Evolutionary conservation across 2,113 vertebrate genomes (phyloP).

Genomic region (Narcine bancroftii): DNA sequence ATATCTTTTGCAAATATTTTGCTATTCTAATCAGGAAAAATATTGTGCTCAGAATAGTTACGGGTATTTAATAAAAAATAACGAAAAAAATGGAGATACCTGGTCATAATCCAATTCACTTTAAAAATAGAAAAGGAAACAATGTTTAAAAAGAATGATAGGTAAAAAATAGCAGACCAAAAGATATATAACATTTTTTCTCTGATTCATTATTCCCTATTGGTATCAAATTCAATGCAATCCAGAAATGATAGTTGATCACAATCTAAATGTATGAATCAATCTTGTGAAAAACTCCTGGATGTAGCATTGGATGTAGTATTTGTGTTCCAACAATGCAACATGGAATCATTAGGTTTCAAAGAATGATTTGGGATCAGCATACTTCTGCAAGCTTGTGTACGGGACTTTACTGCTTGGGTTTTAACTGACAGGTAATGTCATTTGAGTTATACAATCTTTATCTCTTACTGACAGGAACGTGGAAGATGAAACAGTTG

Average conservation of each 20-base stretch:
- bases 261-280: neutral
- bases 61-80: neutral
- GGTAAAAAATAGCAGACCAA: neutral
- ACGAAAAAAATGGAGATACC: neutral
- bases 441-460: neutral
- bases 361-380: neutral
- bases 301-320: neutral
- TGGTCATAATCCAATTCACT: neutral
- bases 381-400: neutral
- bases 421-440: neutral
- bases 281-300: neutral
- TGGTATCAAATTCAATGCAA: neutral
- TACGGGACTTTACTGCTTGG: neutral
- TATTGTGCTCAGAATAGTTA: neutral
- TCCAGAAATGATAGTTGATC: neutral
- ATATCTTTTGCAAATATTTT: neutral
- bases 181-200: neutral
- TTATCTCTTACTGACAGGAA: slow-evolving; percentile 49
- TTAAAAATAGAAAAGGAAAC: neutral
- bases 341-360: neutral
- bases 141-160: neutral
- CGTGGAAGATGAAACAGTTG: slow-evolving; percentile 76
- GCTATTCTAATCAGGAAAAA: neutral
- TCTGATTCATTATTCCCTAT: neutral
- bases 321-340: neutral